These are phyloP conservation scores for Lydus trimaculatus DNA, from an alignment of 2,888 invertebrate species.

Conservation along the genomic window DNA sequence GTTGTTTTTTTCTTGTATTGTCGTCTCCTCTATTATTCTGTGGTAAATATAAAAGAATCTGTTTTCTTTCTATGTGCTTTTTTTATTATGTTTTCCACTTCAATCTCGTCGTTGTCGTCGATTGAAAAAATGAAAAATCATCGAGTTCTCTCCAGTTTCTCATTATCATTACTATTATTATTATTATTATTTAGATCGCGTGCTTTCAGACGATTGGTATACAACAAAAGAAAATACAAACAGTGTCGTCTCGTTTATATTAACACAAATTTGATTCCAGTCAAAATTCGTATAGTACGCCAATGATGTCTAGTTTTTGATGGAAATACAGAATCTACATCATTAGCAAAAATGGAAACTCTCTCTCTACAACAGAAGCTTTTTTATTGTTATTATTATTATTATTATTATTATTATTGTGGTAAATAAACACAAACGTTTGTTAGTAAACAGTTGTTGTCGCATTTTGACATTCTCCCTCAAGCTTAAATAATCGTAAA, in stretches of 20 bases:
- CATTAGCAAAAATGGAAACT: background rate
- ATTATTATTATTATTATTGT: background rate
- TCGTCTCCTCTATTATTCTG: background rate
- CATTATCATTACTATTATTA: slow-evolving; percentile 30
- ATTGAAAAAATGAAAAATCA: slow-evolving; percentile 40
- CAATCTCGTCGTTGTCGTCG: slow-evolving; percentile 22
- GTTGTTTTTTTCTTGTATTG: background rate
- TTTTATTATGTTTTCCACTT: background rate
- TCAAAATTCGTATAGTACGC: background rate
- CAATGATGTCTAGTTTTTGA: background rate
- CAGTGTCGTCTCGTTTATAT: background rate
- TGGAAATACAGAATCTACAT: background rate
- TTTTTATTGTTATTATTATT: background rate
- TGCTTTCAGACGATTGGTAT: background rate
- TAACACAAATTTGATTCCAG: background rate
- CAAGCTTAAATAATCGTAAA: background rate
- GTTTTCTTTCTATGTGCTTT: background rate
- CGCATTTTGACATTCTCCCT: background rate
- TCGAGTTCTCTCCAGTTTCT: slow-evolving; percentile 24
- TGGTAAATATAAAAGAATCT: background rate
- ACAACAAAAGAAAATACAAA: background rate
- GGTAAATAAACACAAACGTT: background rate
- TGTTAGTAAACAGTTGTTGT: background rate
- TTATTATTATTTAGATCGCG: slow-evolving; percentile 26
- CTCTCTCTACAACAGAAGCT: background rate